Evolutionary conservation across 2,113 vertebrate species (phyloP), one percentile per base, ranked within the genome.

Genomic region (Peromyscus polionotus): DNA sequence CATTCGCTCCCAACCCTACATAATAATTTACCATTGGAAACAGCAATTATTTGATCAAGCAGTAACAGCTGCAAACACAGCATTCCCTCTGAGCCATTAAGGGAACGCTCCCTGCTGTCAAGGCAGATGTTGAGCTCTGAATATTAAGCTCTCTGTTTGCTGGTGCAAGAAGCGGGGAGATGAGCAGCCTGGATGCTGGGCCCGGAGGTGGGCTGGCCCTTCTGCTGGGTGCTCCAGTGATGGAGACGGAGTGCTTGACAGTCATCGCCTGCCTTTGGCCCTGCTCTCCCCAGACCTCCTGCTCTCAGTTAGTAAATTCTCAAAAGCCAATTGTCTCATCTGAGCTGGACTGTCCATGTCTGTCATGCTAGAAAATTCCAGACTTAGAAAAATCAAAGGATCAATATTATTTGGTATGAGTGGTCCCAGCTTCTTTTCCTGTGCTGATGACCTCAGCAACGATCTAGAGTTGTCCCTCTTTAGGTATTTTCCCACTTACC

Each of bases 21-120:
- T 97, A 90, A 95, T 97, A 97, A 97, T 97, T 98, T 97, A 54
- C 95, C 88, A 96, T 96, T 94, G 87, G 96, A 98, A 97, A 95
- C 79, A 91, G 96, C 94, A 98, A 96, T 97, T 97, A 96, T 98
- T 98, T 97, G 95, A 97, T 97, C 97, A 97, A 93, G 95, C 95
- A 97, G 95, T 95, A 97, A 94, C 96, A 97, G 96, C 96, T 98
- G 97, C 93, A 94, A 97, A 93, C 95, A 93, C 77, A 96, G 96
- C 83, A 70, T 73, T 94, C 95, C 89, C 96, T 91, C 77, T 80
- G 57, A 95, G 77, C 93, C 93, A 91, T 96, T 96, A 97, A 85
- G 59, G 57, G 72, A 83, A 90, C 61, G 36, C 77, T 92, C 95
- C 96, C 97, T 94, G 96, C 96, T 97, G 93, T 97, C 73, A 96